Conservation (phyloP, 2,888 invertebrate species). For the Lutraria lutraria region DNA sequence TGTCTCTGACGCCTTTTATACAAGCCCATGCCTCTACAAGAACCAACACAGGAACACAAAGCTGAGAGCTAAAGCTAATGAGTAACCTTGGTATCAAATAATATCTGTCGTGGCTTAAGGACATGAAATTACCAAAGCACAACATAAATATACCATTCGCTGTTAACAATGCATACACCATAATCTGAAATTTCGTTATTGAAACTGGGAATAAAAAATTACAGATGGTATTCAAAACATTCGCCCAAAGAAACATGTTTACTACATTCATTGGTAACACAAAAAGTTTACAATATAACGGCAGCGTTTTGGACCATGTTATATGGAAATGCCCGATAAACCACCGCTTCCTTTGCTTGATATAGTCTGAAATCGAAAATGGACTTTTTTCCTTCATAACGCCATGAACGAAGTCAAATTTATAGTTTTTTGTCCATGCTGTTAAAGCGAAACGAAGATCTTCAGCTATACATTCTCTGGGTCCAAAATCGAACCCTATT, state of each 20-base stretch:
- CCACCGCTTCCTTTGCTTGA: conserved; percentile 64
- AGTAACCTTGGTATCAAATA: not conserved
- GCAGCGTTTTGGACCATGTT: conserved; percentile 42
- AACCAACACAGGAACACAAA: conserved; percentile 14
- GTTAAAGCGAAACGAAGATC: conserved; percentile 57
- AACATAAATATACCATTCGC: conserved; percentile 47
- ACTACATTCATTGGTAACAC: conserved; percentile 38
- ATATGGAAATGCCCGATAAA: conserved; percentile 59
- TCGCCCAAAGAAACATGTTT: conserved; percentile 39
- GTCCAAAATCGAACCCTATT: conserved; percentile 61
- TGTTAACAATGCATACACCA: conserved; percentile 30
- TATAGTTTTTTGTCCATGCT: conserved; percentile 54
- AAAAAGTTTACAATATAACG: conserved; percentile 35
- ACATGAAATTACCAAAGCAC: conserved; percentile 60
- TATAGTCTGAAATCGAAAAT: conserved; percentile 52
- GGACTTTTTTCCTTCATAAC: conserved; percentile 63
- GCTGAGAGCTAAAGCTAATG: conserved; percentile 21
- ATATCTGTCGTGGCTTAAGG: conserved; percentile 37
- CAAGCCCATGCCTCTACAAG: conserved; percentile 25
- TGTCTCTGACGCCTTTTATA: conserved; percentile 28
- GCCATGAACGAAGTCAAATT: conserved; percentile 61
- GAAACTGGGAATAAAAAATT: not conserved
- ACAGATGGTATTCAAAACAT: conserved; percentile 5
- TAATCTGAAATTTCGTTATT: not conserved
- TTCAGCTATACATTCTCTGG: conserved; percentile 62